These are phyloP conservation scores for Ptilorrhoa leucosticta DNA, from an alignment of 2,113 vertebrate species.

Conservation along the genomic window DNA sequence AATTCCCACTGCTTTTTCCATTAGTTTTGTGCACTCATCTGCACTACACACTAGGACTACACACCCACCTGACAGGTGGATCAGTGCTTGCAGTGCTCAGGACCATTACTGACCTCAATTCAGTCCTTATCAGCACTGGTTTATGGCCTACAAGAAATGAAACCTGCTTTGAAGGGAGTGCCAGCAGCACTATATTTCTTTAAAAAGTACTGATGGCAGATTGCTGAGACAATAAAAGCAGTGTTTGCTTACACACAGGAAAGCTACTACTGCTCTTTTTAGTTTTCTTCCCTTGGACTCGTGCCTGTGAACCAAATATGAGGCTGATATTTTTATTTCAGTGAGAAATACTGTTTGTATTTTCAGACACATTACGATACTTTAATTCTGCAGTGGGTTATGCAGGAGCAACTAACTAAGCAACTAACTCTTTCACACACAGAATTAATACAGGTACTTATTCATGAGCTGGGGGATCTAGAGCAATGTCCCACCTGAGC, in stretches of 20 bases:
- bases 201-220: not conserved
- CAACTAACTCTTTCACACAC: not conserved
- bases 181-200: not conserved
- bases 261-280: not conserved
- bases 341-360: not conserved
- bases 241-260: not conserved
- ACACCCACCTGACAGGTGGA: not conserved
- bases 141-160: not conserved
- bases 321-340: not conserved
- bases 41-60: not conserved
- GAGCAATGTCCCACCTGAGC: not conserved
- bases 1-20: conserved; percentile 3
- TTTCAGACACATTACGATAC: not conserved
- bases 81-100: not conserved
- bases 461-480: rapidly evolving
- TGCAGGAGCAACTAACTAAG: not conserved
- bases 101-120: not conserved
- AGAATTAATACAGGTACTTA: not conserved
- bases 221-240: not conserved
- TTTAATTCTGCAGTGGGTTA: not conserved
- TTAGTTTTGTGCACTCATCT: not conserved
- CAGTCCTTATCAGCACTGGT: not conserved
- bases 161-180: not conserved
- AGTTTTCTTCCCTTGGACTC: not conserved
- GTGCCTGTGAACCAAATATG: not conserved